These are phyloP conservation scores for Drosophila yooni DNA, from an alignment of 2,888 invertebrate species.

Conservation along the genomic window DNA sequence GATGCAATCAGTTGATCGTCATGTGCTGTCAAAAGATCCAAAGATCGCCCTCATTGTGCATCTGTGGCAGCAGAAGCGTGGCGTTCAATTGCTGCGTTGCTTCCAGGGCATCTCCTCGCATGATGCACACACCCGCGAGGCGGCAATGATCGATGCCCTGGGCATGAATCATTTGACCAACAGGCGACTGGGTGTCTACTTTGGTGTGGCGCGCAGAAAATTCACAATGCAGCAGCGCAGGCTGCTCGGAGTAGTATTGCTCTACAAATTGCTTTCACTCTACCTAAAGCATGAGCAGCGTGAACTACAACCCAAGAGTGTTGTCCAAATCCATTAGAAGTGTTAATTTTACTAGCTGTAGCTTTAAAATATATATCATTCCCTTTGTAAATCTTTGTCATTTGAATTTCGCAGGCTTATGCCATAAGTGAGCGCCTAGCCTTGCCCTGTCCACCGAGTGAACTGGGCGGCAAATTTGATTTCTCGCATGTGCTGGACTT, in stretches of 20 bases:
- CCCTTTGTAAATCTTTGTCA: neutral
- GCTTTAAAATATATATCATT: neutral
- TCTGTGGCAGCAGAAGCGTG: slow-evolving; percentile 92
- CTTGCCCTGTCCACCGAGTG: slow-evolving; percentile 93
- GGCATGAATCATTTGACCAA: slow-evolving; percentile 91
- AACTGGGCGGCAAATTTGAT: slow-evolving; percentile 92
- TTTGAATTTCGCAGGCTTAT: slow-evolving; percentile 88
- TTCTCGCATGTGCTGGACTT: slow-evolving; percentile 96
- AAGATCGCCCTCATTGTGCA: slow-evolving; percentile 92
- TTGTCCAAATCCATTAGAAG: neutral
- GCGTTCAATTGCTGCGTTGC: slow-evolving; percentile 94
- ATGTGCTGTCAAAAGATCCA: slow-evolving; percentile 62
- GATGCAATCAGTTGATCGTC: slow-evolving; percentile 18
- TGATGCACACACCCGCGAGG: slow-evolving; percentile 97
- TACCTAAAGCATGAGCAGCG: slow-evolving; percentile 46
- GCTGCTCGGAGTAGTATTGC: slow-evolving; percentile 56
- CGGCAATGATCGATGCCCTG: slow-evolving; percentile 95
- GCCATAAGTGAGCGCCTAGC: slow-evolving; percentile 95
- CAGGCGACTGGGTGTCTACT: slow-evolving; percentile 91
- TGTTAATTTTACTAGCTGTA: neutral
- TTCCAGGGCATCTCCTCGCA: slow-evolving; percentile 94
- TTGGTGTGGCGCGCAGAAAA: slow-evolving; percentile 86
- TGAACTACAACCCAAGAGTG: slow-evolving; percentile 39
- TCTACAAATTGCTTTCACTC: slow-evolving; percentile 40
- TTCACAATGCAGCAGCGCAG: slow-evolving; percentile 46